Conservation (phyloP, 2,797 vertebrate genomes). For the Melopsittacus undulatus region DNA sequence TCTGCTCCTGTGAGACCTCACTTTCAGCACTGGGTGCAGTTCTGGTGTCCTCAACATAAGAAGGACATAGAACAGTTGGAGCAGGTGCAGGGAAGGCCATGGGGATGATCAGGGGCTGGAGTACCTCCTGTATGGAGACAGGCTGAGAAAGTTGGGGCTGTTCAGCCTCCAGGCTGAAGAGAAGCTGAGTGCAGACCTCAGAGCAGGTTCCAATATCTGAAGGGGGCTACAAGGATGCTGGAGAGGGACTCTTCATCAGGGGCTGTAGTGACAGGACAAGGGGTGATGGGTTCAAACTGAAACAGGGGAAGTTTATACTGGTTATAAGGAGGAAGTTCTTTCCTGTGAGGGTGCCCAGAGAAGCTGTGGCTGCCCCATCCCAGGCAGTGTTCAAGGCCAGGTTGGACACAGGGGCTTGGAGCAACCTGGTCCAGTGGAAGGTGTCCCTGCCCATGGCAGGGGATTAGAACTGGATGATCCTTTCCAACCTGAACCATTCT, state of each 20-base stretch:
- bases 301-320: not conserved
- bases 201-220: too few relatives aligned
- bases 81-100: not conserved
- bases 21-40: not conserved
- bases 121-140: too few relatives aligned
- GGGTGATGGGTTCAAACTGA: not conserved
- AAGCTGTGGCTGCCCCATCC: not conserved
- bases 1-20: not conserved
- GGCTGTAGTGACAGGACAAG: not conserved
- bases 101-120: not conserved
- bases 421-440: not conserved
- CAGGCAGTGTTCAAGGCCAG: not conserved
- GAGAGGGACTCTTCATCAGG: too few relatives aligned
- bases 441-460: not conserved
- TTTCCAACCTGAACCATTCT: not conserved
- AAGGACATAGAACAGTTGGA: not conserved
- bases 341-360: not conserved
- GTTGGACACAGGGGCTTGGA: not conserved
- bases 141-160: too few relatives aligned
- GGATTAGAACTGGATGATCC: not conserved
- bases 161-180: too few relatives aligned
- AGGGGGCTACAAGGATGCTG: too few relatives aligned
- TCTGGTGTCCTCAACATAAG: not conserved
- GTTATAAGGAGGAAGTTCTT: not conserved
- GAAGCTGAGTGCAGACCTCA: too few relatives aligned